These are phyloP conservation scores for Neria commutata DNA, from an alignment of 2,888 invertebrate genomes.

Conservation along the genomic window DNA sequence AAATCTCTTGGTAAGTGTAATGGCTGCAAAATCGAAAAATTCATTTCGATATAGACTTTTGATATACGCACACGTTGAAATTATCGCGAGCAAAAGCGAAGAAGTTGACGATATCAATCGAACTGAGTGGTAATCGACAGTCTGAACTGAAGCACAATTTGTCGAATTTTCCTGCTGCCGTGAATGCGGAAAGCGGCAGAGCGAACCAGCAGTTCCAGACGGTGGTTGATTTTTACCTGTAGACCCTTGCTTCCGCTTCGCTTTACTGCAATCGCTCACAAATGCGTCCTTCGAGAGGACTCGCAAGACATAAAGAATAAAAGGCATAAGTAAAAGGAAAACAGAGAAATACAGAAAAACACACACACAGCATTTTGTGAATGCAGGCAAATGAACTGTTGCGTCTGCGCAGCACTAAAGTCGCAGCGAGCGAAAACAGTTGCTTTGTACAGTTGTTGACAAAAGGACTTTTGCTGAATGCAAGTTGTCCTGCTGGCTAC, in stretches of 20 bases:
- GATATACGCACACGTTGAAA: too few species aligned
- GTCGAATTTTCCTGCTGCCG: too few species aligned
- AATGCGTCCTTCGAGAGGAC: conserved; percentile 1
- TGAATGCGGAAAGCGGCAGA: background rate
- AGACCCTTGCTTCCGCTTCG: background rate
- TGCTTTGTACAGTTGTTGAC: conserved; percentile 31
- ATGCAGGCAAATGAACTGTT: conserved; percentile 20
- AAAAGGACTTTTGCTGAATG: conserved; percentile 24
- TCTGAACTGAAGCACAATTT: too few species aligned
- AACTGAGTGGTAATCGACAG: too few species aligned
- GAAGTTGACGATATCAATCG: too few species aligned
- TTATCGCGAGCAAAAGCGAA: too few species aligned
- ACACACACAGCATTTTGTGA: background rate
- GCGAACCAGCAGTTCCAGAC: background rate
- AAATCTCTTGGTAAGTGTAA: too few species aligned
- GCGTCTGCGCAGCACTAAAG: conserved; percentile 14
- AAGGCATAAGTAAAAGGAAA: background rate
- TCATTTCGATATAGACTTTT: too few species aligned
- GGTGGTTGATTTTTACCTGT: conserved; percentile 16
- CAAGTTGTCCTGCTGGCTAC: background rate
- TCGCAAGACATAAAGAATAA: background rate
- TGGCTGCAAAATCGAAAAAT: too few species aligned
- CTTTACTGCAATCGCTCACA: background rate
- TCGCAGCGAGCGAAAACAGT: too few species aligned
- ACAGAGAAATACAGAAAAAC: conserved; percentile 2